These are phyloP conservation scores for Pantherophis alleghaniensis DNA, from an alignment of 2,797 vertebrate species.

Conservation along the genomic window DNA sequence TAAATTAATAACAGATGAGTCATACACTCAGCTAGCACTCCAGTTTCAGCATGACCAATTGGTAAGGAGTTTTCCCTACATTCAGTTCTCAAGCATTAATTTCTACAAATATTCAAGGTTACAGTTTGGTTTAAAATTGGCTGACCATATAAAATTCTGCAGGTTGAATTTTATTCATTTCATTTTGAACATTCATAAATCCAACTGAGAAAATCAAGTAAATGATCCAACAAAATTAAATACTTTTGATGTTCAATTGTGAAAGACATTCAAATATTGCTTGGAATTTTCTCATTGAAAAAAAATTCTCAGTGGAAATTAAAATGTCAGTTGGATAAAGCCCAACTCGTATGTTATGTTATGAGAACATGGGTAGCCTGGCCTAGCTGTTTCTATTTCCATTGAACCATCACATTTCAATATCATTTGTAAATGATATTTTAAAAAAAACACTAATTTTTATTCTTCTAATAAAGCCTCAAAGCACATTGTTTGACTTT, in stretches of 20 bases:
- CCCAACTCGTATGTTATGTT: background rate
- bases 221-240: background rate
- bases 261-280: background rate
- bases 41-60: background rate
- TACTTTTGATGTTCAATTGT: background rate
- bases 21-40: background rate
- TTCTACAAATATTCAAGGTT: background rate
- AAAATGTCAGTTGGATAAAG: background rate
- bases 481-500: background rate
- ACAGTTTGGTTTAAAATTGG: background rate
- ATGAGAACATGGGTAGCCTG: background rate
- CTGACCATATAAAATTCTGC: background rate
- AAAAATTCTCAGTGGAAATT: background rate
- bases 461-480: background rate
- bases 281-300: background rate
- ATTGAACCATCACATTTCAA: conserved; percentile 13
- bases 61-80: background rate
- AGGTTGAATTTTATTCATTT: background rate
- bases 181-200: background rate
- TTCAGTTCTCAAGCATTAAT: background rate
- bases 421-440: background rate
- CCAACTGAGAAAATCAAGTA: background rate
- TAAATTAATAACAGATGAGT: background rate
- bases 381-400: background rate
- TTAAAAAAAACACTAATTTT: background rate